These are phyloP conservation scores for Tethya wilhelma DNA, from an alignment of 37 sponge, comb jelly and placozoan species.

Conservation along the genomic window DNA sequence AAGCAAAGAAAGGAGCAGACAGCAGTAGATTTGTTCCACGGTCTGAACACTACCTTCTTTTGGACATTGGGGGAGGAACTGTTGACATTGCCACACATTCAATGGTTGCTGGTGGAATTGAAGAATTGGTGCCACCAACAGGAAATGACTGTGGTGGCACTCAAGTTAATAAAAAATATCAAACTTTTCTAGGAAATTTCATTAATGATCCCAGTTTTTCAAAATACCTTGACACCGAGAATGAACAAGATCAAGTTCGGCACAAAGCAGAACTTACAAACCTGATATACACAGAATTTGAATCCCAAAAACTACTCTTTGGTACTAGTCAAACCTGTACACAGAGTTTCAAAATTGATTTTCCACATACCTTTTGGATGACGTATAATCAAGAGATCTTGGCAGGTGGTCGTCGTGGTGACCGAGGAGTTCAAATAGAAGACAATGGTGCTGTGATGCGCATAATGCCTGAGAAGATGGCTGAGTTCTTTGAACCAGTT, in stretches of 20 bases:
- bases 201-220: constrained; percentile 23
- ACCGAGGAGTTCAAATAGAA: no score
- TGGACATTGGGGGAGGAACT: constrained; percentile 64
- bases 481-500: constrained; percentile 24
- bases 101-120: not conserved
- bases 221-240: constrained; percentile 4
- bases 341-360: no score
- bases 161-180: constrained; percentile 35
- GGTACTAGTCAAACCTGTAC: not conserved
- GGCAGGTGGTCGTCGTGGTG: no score
- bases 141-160: constrained; percentile 64
- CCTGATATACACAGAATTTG: constrained; percentile 30
- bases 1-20: constrained; percentile 6
- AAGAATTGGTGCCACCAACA: constrained; percentile 31
- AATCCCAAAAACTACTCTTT: constrained; percentile 47
- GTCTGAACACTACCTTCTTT: constrained; percentile 21
- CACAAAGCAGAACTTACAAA: constrained; percentile 1
- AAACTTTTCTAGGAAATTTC: constrained; percentile 17
- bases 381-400: no score
- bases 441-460: no score
- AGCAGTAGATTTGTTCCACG: constrained; percentile 1
- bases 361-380: no score
- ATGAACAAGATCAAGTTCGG: constrained; percentile 2
- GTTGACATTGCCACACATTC: constrained; percentile 56
- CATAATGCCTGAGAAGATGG: constrained; percentile 14